Percentiles rank a stretch among this genome's conserved stretches.
These are phyloP conservation scores for Trogon surrucura DNA, from an alignment of 2,113 vertebrate genomes.

Conservation along the genomic window DNA sequence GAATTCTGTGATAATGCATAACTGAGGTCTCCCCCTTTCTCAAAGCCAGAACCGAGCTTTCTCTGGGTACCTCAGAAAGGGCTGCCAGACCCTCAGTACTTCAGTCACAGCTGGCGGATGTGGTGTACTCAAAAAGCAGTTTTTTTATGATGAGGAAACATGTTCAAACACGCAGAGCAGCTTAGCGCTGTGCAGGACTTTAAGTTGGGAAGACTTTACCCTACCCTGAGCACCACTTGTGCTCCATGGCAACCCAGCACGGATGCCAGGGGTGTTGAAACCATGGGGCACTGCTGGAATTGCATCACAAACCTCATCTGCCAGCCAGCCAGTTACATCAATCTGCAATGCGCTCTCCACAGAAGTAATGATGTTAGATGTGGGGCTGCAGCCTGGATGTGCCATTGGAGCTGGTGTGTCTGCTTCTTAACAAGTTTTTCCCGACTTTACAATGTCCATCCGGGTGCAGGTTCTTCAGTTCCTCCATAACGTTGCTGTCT, in stretches of 20 bases:
- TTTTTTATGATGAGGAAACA: background rate
- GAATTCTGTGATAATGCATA: background rate
- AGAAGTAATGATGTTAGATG: background rate
- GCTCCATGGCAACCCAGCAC: background rate
- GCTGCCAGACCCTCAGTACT: background rate
- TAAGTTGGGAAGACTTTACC: background rate
- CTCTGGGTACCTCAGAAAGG: background rate
- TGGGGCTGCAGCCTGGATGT: background rate
- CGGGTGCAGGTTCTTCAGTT: background rate
- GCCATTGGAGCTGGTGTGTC: background rate
- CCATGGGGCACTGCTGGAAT: background rate
- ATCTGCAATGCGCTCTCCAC: background rate
- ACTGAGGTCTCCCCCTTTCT: background rate
- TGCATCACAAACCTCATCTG: background rate
- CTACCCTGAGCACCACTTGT: background rate
- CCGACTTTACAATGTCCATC: background rate
- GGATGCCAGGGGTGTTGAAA: rapidly evolving
- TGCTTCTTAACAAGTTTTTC: background rate
- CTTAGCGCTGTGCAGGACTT: background rate
- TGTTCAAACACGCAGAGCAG: background rate
- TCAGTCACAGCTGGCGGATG: background rate
- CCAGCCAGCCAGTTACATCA: background rate
- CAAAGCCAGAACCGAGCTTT: background rate
- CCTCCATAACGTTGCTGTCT: background rate
- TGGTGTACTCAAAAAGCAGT: background rate